These are phyloP conservation scores for Lydus trimaculatus DNA, from an alignment of 2,888 invertebrate genomes.

Conservation along the genomic window DNA sequence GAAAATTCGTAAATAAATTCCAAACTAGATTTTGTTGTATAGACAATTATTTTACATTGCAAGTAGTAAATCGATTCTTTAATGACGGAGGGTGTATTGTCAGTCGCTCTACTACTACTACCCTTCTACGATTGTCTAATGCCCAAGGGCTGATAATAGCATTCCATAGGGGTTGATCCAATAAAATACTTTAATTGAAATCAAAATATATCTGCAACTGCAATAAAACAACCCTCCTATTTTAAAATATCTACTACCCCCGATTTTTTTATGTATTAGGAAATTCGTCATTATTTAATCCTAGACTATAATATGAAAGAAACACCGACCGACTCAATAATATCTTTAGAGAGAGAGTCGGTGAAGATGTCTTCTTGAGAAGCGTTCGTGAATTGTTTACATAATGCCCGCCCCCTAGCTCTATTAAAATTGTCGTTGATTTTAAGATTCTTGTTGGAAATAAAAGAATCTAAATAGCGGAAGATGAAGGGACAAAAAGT, in stretches of 20 bases:
- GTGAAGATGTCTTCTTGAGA: neutral
- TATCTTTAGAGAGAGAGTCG: conserved; percentile 19
- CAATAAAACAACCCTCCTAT: conserved; percentile 49
- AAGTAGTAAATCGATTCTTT: neutral
- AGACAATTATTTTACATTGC: conserved; percentile 5
- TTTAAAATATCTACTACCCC: conserved; percentile 42
- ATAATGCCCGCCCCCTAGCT: conserved; percentile 13
- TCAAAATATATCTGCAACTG: conserved; percentile 55
- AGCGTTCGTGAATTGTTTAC: conserved; percentile 21
- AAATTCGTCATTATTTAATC: neutral
- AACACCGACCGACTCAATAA: conserved; percentile 17
- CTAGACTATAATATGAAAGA: too few species aligned
- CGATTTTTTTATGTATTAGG: neutral
- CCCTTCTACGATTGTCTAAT: conserved; percentile 41
- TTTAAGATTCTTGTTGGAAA: neutral
- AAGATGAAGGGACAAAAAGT: conserved; percentile 31
- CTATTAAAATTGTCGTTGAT: conserved; percentile 25
- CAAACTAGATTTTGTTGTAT: too few species aligned
- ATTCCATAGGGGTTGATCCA: conserved; percentile 58
- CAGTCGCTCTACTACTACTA: conserved; percentile 37
- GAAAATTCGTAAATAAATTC: neutral
- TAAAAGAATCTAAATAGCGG: neutral
- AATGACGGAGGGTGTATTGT: neutral
- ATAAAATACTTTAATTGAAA: conserved; percentile 61
- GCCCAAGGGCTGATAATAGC: conserved; percentile 53